Conservation (phyloP, 2,113 vertebrate genomes). For the Phycodurus eques region DNA sequence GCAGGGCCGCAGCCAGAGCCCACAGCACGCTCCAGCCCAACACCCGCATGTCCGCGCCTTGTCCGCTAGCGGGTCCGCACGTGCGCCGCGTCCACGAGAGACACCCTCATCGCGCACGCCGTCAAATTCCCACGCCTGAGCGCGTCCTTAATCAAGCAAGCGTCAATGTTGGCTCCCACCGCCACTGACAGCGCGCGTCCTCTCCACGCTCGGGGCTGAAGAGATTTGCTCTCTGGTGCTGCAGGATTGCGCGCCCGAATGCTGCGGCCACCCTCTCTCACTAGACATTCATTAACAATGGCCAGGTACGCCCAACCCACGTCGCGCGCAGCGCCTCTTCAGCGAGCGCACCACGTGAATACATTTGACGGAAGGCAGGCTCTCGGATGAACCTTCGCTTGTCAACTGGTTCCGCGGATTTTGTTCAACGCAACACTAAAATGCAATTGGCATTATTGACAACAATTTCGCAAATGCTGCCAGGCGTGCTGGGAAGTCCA, state of each 20-base stretch:
- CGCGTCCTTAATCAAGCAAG: neutral
- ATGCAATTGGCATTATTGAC: too few species aligned
- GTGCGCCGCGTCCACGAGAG: neutral
- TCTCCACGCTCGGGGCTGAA: neutral
- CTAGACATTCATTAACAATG: neutral
- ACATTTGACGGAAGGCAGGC: neutral
- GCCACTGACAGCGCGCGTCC: too few species aligned
- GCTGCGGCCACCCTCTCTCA: slow-evolving; percentile 6
- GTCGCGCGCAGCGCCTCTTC: too few species aligned
- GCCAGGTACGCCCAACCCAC: neutral
- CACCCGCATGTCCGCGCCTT: neutral
- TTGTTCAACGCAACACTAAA: neutral
- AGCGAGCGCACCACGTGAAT: neutral
- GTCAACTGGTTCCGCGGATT: neutral
- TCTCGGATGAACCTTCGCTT: too few species aligned
- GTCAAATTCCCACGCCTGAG: neutral
- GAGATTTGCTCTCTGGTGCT: slow-evolving; percentile 33
- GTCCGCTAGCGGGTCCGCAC: neutral
- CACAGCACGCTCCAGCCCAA: slow-evolving; percentile 45
- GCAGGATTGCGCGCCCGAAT: slow-evolving; percentile 41
- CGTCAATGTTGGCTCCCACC: neutral
- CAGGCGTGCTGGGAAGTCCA: too few species aligned
- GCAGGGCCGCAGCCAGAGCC: slow-evolving; percentile 55
- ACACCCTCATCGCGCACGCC: neutral
- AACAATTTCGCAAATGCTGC: too few species aligned